phyloP scores from a whole-genome alignment of 2,113 vertebrate genomes.

The Tachycineta bicolor region DNA sequence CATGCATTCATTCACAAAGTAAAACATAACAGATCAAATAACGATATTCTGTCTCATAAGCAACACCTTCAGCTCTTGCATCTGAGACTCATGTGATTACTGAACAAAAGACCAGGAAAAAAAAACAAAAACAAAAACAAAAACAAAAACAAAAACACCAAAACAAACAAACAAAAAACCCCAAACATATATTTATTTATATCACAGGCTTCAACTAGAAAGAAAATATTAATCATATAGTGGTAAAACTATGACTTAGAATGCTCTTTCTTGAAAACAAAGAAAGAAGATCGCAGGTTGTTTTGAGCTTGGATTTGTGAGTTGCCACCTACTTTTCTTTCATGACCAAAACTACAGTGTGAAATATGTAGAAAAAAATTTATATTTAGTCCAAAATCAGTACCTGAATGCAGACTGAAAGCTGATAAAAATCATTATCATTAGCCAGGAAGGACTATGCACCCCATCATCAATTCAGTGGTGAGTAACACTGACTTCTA shows the following conservation, averaged over 20 bases:
- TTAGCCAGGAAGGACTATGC: not conserved
- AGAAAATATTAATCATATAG: not conserved
- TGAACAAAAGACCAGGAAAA: not conserved
- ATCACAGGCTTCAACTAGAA: not conserved
- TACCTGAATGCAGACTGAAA: not conserved
- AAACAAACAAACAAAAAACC: too few relatives aligned
- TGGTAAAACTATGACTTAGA: not conserved
- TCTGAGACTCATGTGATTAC: not conserved
- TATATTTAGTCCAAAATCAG: not conserved
- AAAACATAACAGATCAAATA: not conserved
- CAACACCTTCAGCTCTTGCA: not conserved
- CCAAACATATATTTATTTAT: not conserved
- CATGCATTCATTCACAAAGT: not conserved
- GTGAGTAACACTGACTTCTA: not conserved
- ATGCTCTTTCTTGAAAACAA: not conserved
- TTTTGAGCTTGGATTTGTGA: not conserved
- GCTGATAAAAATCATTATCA: not conserved
- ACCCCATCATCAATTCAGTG: accelerated
- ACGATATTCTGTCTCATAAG: not conserved
- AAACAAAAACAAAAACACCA: not conserved
- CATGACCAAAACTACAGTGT: not conserved
- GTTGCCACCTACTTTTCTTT: not conserved
- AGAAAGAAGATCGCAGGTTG: not conserved
- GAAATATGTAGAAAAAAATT: not conserved
- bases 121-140: not conserved